Evolutionary conservation across 2,113 vertebrate species (phyloP), one percentile per base, ranked within the genome.

Genomic region (Chloropsis hardwickii): DNA sequence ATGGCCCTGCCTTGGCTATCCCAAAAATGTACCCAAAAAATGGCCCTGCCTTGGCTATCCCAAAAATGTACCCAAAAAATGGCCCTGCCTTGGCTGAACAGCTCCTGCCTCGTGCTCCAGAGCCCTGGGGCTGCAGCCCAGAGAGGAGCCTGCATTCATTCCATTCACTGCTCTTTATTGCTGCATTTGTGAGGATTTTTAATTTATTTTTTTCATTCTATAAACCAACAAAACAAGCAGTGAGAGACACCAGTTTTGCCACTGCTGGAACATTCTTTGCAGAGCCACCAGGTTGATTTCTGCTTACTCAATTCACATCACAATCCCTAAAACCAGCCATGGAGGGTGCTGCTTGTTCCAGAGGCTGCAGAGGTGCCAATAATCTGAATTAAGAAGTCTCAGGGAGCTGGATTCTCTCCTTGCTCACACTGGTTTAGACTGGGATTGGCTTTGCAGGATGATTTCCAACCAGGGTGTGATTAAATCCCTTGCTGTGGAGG

Each of bases 401-500:
- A 22, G 14, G 23, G 45, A 6, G 15, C 25, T 70, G 45, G 14
- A 28, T 62, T 53, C 31, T 40, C 69, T 33, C 51, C 60, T 37
- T 40, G 42, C 11, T 69, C 11, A 14, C 33, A 18, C 16, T 3
- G 2, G 7, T 61, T 58, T 42, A 37, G 13, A 37, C 7, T 66
- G 9, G 45, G n/a, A 84, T 81, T 29, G 67, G 23, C 19, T 83
- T 6, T 66, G 40, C 54, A 81, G 33, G 39, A 15, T 17, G 25
- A 35, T 79, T 48, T 72, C 74, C 62, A 61, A 8, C 11, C 29
- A 10, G 20, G 15, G 3, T 13, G 29, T 40, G 53, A 37, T 53
- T 28, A 33, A 81, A 25, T 9, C 24, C 45, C 20, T 51, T 2
- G 4, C 12, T 23, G 29, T 0, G 2, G 2, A n/a, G 57, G 4